A percentile compares a stretch with the other conserved stretches of the same genome.
Evolutionary conservation across 2,797 vertebrate genomes (phyloP).

Genomic region (Cirrhinus mrigala): DNA sequence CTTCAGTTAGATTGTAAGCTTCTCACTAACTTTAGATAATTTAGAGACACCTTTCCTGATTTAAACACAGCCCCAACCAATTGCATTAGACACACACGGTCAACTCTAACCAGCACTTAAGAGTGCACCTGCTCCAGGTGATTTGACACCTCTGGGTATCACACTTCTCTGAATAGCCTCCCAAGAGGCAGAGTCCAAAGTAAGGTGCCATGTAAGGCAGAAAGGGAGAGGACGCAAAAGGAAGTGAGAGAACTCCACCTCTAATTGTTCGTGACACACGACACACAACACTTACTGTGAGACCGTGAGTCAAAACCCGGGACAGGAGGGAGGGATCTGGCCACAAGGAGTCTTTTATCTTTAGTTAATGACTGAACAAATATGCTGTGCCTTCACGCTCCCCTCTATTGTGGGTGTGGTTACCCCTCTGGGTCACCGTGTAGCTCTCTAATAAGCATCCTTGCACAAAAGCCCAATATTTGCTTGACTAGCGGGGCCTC

Average conservation of each 20-base stretch:
- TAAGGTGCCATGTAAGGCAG: slow-evolving; percentile 63
- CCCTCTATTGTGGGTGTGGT: slow-evolving; percentile 76
- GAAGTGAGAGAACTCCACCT: slow-evolving; percentile 44
- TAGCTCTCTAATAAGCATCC: slow-evolving; percentile 78
- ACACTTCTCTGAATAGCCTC: slow-evolving; percentile 67
- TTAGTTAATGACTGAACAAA: slow-evolving; percentile 84
- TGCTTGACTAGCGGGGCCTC: slow-evolving; percentile 77
- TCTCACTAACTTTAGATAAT: slow-evolving; percentile 29
- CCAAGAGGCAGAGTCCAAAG: slow-evolving; percentile 48
- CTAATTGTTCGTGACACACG: slow-evolving; percentile 72
- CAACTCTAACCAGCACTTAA: slow-evolving; percentile 37
- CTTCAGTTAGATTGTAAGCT: slow-evolving; percentile 1
- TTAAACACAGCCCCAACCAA: slow-evolving; percentile 46
- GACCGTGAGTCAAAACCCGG: slow-evolving; percentile 56
- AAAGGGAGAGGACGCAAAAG: slow-evolving; percentile 45
- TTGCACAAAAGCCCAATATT: slow-evolving; percentile 78
- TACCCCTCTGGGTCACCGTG: slow-evolving; percentile 71
- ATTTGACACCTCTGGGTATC: slow-evolving; percentile 75
- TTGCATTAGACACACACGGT: slow-evolving; percentile 46
- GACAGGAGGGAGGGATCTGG: slow-evolving; percentile 54
- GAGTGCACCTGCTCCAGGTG: slow-evolving; percentile 63
- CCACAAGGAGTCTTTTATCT: slow-evolving; percentile 80
- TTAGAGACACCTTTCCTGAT: slow-evolving; percentile 39
- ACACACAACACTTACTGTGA: slow-evolving; percentile 64
- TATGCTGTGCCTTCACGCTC: slow-evolving; percentile 67